Evolutionary conservation across 2,888 invertebrate genomes (phyloP).

Genomic region (Megastigmus dorsalis): DNA sequence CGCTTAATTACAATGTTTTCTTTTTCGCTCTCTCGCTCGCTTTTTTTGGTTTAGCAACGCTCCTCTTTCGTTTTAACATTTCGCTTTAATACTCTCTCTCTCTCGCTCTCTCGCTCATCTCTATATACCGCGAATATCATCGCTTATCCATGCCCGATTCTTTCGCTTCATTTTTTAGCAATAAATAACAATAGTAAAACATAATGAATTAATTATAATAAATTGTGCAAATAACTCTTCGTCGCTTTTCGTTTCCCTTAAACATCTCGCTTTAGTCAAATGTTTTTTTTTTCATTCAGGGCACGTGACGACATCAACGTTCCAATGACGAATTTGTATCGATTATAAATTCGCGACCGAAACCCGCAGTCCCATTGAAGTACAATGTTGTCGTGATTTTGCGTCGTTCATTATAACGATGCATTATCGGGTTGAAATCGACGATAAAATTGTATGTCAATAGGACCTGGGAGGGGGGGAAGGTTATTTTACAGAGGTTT

Average conservation of each 20-base stretch:
- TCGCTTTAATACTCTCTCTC: slow-evolving; percentile 68
- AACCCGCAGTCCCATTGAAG: too few relatives aligned
- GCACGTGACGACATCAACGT: slow-evolving; percentile 22
- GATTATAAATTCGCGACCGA: not conserved
- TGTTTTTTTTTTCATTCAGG: slow-evolving; percentile 1
- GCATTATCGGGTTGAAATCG: not conserved
- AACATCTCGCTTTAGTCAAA: slow-evolving; percentile 31
- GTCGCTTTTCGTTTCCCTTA: slow-evolving; percentile 49
- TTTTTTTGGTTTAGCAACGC: slow-evolving; percentile 65
- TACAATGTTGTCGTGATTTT: too few relatives aligned
- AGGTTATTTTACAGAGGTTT: slow-evolving; percentile 16
- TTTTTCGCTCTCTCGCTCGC: slow-evolving; percentile 30
- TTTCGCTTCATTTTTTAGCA: not conserved
- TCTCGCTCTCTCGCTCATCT: slow-evolving; percentile 59
- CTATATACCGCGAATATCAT: slow-evolving; percentile 57
- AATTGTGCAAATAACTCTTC: slow-evolving; percentile 73
- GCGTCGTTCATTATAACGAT: too few relatives aligned
- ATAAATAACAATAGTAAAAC: slow-evolving; percentile 69
- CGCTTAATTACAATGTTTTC: slow-evolving; percentile 56
- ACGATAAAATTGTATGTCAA: slow-evolving; percentile 13
- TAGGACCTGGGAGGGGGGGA: slow-evolving; percentile 10
- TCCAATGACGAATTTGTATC: slow-evolving; percentile 2
- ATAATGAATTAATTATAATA: slow-evolving; percentile 70
- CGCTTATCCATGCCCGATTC: slow-evolving; percentile 11
- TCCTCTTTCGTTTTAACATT: slow-evolving; percentile 60